Evolutionary conservation across 1,140 invertebrate genomes (phyloP), one percentile per base, ranked within the genome.

Genomic region (Drosophila saltans): DNA sequence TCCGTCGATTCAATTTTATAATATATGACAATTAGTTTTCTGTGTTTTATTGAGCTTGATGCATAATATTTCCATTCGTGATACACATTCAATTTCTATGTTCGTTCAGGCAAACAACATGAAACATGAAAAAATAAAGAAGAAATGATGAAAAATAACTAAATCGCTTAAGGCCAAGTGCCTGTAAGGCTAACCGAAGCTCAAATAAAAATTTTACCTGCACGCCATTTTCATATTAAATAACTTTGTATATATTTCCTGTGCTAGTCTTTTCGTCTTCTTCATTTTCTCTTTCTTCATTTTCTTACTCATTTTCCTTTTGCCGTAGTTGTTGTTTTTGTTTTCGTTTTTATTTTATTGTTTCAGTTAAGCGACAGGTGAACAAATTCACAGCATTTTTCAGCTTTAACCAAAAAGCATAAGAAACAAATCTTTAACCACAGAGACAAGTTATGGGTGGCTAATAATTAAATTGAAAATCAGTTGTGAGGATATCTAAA

Each of bases 171-270:
- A 74, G 67, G 66, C 68, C 66, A 73, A 80, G 71, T 73, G 76
- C 36, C 62, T 59, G 66, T 33, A 69, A 59, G 68, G 68, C 79
- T 56, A 88, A 74, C 64, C 56, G 65, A 76, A 80, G 72, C 80
- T 69, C 67, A 73, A 88, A 80, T 83, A 86, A 88, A 36, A 80
- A 80, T 69, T 77, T 69, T 66, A 72, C 72, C 68, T 83, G 83
- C 83, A 88, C 83, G 83, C 83, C 73, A 88, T 88, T 88, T 88
- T 88, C 83, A 83, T 89, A 88, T 88, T 88, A 88, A 88, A 88
- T 83, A 88, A 88, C 65, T 86, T 86, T 86, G 80, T 88, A 80
- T 88, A 82, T 82, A 88, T 83, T 82, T 85, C 75, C 79, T 69
- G 75, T 69, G 58, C 77, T 68, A 77, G 60, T 66, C 69, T 78